Evolutionary conservation across 2,113 vertebrate genomes (phyloP).

Genomic region (Mystacornis crossleyi): DNA sequence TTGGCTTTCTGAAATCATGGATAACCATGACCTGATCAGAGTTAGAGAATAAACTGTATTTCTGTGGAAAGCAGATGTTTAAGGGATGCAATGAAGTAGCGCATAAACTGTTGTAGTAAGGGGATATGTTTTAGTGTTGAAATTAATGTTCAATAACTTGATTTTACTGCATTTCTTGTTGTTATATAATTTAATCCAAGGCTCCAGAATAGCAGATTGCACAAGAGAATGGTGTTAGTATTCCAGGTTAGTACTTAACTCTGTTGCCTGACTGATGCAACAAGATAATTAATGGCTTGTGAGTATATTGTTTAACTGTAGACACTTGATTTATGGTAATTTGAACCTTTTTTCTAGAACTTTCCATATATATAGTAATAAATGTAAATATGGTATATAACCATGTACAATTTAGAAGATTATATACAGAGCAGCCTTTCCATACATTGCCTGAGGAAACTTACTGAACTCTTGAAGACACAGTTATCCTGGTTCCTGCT

Average conservation of each 20-base stretch:
- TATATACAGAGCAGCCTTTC: constrained; percentile 35
- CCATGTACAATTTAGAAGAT: neutral
- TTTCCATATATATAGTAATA: constrained; percentile 22
- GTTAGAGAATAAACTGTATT: neutral
- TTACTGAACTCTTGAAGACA: neutral
- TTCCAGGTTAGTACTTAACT: constrained; percentile 15
- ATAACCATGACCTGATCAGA: neutral
- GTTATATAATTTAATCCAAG: neutral
- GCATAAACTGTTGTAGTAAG: neutral
- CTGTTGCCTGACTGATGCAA: neutral
- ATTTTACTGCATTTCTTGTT: constrained; percentile 43
- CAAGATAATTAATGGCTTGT: neutral
- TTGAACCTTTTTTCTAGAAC: neutral
- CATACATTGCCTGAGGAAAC: constrained; percentile 14
- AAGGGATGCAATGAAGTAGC: neutral
- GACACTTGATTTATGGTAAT: neutral
- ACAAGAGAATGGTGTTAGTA: neutral
- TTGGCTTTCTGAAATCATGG: neutral
- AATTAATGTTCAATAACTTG: neutral
- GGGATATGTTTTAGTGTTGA: neutral
- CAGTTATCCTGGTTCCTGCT: neutral
- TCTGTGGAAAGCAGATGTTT: neutral
- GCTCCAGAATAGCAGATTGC: neutral
- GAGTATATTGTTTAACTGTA: neutral
- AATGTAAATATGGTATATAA: constrained; percentile 61